These are phyloP conservation scores for Drosophila dunni DNA, from an alignment of 1,140 invertebrate species.

Conservation along the genomic window DNA sequence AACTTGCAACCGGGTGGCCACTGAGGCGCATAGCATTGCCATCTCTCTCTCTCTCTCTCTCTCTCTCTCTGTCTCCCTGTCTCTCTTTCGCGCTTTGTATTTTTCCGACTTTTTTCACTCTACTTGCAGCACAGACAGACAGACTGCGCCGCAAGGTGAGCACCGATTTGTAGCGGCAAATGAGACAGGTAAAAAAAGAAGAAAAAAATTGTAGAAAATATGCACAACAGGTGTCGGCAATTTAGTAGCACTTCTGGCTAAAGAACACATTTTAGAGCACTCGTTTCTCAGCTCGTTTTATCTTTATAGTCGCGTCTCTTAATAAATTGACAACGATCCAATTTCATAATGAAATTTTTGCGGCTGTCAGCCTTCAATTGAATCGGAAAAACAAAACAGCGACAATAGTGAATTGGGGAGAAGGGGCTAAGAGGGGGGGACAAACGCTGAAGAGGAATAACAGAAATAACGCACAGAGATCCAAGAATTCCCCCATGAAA, in stretches of 20 bases:
- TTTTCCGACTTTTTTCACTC: constrained; percentile 58
- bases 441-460: constrained; percentile 10
- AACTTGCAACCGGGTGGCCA: constrained; percentile 37
- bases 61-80: too few relatives aligned
- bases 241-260: constrained; percentile 33
- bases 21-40: constrained; percentile 33
- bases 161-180: constrained; percentile 70
- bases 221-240: constrained; percentile 74
- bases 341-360: constrained; percentile 82
- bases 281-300: constrained; percentile 5
- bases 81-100: too few relatives aligned
- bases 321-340: constrained; percentile 77
- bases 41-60: constrained; percentile 24
- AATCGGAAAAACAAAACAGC: constrained; percentile 67
- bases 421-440: not conserved
- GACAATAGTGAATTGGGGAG: constrained; percentile 19
- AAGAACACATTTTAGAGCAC: not conserved
- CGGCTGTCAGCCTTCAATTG: constrained; percentile 79
- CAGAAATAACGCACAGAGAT: constrained; percentile 40
- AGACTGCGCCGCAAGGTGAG: constrained; percentile 48
- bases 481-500: constrained; percentile 68
- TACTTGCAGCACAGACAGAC: constrained; percentile 37
- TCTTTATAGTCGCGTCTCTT: constrained; percentile 12
- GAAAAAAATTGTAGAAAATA: constrained; percentile 43
- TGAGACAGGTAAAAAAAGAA: constrained; percentile 43